Base-by-base conservation (phyloP, 2,113 vertebrate genomes). In the Phasianus colchicus region DNA sequence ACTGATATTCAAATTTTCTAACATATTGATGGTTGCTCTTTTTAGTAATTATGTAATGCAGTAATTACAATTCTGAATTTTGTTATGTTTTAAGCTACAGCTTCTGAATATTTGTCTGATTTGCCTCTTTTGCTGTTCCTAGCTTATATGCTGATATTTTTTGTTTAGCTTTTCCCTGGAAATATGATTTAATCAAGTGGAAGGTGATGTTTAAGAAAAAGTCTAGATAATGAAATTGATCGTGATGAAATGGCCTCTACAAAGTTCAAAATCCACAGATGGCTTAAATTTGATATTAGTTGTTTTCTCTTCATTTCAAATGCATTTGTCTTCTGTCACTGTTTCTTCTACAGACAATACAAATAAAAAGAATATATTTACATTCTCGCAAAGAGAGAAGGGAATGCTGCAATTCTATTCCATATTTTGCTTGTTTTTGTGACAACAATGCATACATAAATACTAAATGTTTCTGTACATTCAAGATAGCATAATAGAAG, bases 221-320 rank as follows among this genome's bases (percentile, higher is more conserved):
- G 11, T 43, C 70, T 67, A 78, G 64, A 52, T 81, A 89, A 86
- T 75, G 29, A 80, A 94, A 91, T 48, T 83, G 76, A 92, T 85
- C 38, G 36, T 95, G 88, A 95, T 81, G 79, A 92, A 95, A 91
- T 14, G 93, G 34, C 64, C 78, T 89, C 57, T 83, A 94, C 87
- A 92, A 88, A 64, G 85, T 91, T 93, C 89, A 92, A 89, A 95
- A 88, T 88, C 72, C 64, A 61, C 42, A 83, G 79, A 94, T 74
- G 60, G 45, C 30, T 65, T 91, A 83, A 95, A 86, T 32, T 8
- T 64, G 79, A 67, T 93, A 91, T 87, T 74, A n/a, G 21, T 45
- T 74, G 55, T 75, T 91, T 92, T 88, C 43, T 22, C 91, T 90
- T 83, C 8, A 83, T 95, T 88, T 93, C 43, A 86, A 91, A 83